Conservation (phyloP, 1,140 invertebrate genomes). For the Hesperophylax magnus region DNA sequence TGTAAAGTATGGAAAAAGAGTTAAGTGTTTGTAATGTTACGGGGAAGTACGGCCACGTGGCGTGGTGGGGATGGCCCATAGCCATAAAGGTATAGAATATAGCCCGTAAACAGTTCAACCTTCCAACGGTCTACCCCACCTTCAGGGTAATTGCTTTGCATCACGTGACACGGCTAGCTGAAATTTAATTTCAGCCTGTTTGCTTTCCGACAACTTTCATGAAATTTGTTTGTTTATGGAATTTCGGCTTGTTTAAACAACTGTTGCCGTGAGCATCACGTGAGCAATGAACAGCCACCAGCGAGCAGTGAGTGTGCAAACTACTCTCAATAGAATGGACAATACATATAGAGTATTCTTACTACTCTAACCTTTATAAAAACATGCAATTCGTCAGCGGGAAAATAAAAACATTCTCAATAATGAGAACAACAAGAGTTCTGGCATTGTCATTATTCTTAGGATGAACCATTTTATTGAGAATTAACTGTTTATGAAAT, state of each 20-base stretch:
- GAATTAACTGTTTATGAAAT: no score
- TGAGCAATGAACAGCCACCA: neutral
- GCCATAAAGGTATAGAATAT: neutral
- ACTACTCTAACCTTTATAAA: no score
- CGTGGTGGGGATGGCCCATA: neutral
- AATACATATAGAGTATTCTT: no score
- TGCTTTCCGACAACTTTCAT: constrained; percentile 14
- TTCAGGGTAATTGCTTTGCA: constrained; percentile 22
- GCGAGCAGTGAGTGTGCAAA: no score
- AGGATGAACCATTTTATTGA: no score
- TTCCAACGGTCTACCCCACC: neutral
- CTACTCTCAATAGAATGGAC: no score
- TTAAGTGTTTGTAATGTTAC: constrained; percentile 42
- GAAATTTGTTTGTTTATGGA: constrained; percentile 22
- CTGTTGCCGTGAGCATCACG: neutral
- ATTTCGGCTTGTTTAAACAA: constrained; percentile 14
- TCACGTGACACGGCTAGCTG: constrained; percentile 32
- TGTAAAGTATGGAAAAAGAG: constrained; percentile 49
- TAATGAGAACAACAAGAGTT: no score
- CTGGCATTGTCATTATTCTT: no score
- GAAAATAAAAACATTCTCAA: no score
- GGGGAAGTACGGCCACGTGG: neutral
- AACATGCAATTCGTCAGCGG: no score
- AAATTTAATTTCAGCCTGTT: constrained; percentile 34
- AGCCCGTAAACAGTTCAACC: no score